These are phyloP conservation scores for Escarpia spicata DNA, from an alignment of 2,888 invertebrate species.

Conservation along the genomic window DNA sequence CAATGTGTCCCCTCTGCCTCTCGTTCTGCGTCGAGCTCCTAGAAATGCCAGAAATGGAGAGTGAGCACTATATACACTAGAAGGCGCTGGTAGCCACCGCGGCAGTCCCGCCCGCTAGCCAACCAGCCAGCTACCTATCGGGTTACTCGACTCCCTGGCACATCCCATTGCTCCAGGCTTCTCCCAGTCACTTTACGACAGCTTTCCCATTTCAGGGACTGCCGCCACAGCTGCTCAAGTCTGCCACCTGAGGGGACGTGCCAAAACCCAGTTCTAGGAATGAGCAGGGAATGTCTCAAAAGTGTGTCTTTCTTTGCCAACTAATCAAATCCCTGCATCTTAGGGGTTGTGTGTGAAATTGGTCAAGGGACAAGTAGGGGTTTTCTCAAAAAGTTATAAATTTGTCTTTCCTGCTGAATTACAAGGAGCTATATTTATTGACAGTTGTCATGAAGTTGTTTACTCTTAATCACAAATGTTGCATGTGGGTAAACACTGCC, in stretches of 20 bases:
- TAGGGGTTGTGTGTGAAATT: background rate
- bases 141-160: background rate
- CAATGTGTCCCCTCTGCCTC: background rate
- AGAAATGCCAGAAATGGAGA: slow-evolving; percentile 16
- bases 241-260: background rate
- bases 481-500: background rate
- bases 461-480: background rate
- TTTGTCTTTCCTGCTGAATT: background rate
- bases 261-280: slow-evolving; percentile 13
- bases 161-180: background rate
- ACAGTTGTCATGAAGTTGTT: background rate
- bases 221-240: background rate
- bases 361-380: background rate
- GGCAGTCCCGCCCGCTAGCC: background rate
- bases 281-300: background rate
- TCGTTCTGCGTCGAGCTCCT: background rate
- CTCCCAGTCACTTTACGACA: background rate
- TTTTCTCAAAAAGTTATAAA: background rate
- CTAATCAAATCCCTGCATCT: background rate
- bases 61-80: background rate
- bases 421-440: background rate
- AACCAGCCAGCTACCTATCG: background rate
- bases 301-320: background rate
- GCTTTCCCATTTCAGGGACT: background rate
- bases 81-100: background rate